These are phyloP conservation scores for Emydocephalus ijimae DNA, from an alignment of 2,113 vertebrate genomes.

Conservation along the genomic window DNA sequence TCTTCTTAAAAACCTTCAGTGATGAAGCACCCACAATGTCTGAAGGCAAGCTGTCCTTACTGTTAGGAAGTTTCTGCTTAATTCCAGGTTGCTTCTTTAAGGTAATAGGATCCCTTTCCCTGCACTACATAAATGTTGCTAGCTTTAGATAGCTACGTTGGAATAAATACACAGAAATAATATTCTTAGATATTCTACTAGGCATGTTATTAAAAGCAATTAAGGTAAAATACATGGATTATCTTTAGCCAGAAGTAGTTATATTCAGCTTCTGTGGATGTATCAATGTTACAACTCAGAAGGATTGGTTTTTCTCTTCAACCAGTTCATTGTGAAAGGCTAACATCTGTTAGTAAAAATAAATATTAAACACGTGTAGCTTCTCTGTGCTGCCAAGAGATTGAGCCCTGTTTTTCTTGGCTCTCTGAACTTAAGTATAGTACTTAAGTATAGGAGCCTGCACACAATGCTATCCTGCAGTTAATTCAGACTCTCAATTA, in stretches of 20 bases:
- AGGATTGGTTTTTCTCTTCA: neutral
- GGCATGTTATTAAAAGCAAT: neutral
- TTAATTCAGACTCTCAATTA: conserved; percentile 5
- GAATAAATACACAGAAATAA: neutral
- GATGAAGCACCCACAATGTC: no score
- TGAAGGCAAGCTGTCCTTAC: no score
- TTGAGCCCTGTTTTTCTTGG: conserved; percentile 6
- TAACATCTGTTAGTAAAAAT: neutral
- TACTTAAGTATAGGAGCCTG: neutral
- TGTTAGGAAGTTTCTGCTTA: no score
- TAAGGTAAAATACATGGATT: neutral
- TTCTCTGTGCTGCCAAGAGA: neutral
- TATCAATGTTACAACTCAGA: neutral
- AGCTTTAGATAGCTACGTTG: neutral
- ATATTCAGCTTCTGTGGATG: neutral
- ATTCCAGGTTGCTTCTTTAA: no score
- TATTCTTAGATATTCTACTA: neutral
- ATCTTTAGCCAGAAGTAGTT: neutral
- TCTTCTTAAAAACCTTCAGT: no score
- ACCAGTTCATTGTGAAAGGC: neutral
- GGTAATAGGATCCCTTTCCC: neutral
- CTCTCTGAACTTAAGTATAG: neutral
- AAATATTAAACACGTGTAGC: neutral
- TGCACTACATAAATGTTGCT: neutral
- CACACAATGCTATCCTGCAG: neutral